Percentiles rank a stretch among this genome's conserved stretches.
phyloP scores from a whole-genome alignment of 2,113 vertebrate species.

The Pangasianodon hypophthalmus region DNA sequence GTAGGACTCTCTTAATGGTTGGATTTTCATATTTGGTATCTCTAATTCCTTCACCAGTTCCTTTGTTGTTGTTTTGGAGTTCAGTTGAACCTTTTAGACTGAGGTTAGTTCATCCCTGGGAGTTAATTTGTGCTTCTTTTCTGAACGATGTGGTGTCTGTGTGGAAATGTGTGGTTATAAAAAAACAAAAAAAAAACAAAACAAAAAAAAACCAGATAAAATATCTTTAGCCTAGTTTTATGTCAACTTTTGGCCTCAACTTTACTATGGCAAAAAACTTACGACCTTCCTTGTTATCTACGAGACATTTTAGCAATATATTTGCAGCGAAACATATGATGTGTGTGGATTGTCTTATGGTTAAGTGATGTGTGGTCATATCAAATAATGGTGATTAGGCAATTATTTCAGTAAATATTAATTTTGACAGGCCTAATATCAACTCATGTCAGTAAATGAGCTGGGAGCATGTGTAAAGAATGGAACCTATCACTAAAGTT shows the following conservation, averaged over 20 bases:
- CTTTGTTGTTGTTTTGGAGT: background rate
- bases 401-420: background rate
- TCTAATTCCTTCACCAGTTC: background rate
- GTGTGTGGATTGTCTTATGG: background rate
- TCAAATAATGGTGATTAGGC: too few species aligned
- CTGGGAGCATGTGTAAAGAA: background rate
- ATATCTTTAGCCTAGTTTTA: background rate
- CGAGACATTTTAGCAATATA: background rate
- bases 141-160: background rate
- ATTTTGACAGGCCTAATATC: background rate
- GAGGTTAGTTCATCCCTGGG: background rate
- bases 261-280: background rate
- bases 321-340: background rate
- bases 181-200: too few species aligned
- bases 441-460: background rate
- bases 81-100: background rate
- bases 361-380: background rate
- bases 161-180: background rate
- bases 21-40: background rate
- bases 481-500: background rate
- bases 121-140: background rate
- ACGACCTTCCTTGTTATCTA: background rate
- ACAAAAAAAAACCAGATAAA: too few species aligned
- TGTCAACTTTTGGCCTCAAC: background rate
- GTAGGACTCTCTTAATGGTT: background rate